Conservation (phyloP, 2,113 vertebrate genomes). For the Sceloporus tristichus region DNA sequence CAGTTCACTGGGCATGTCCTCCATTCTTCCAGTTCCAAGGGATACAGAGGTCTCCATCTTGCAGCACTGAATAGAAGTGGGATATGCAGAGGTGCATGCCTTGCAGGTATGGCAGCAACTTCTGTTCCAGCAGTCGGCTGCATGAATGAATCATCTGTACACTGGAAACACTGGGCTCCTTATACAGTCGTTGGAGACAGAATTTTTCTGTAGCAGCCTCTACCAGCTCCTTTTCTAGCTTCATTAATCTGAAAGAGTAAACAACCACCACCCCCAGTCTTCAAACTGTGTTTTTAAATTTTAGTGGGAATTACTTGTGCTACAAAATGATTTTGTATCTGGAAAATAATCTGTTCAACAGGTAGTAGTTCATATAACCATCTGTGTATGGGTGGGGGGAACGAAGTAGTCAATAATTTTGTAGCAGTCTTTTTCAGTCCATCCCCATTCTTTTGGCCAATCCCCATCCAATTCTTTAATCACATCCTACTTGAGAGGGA, state of each 20-base stretch:
- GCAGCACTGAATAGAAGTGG: slow-evolving; percentile 93
- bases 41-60: slow-evolving; percentile 95
- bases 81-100: slow-evolving; percentile 91
- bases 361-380: neutral
- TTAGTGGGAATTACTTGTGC: neutral
- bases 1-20: slow-evolving; percentile 65
- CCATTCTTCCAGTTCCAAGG: slow-evolving; percentile 96
- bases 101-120: slow-evolving; percentile 78
- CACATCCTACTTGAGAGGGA: neutral
- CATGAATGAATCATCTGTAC: slow-evolving; percentile 92
- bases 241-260: slow-evolving; percentile 80
- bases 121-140: slow-evolving; percentile 81
- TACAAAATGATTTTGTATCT: neutral
- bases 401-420: neutral
- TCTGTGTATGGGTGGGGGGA: neutral
- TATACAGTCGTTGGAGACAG: slow-evolving; percentile 86
- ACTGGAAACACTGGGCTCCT: slow-evolving; percentile 91
- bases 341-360: neutral
- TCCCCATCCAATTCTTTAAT: neutral
- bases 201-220: slow-evolving; percentile 79
- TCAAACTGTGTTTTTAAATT: neutral
- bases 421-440: neutral
- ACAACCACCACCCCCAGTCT: neutral
- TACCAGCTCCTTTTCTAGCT: slow-evolving; percentile 82
- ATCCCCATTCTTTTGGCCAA: neutral